Percentiles rank a stretch among this genome's conserved stretches.
These are phyloP conservation scores for Azemiops feae DNA, from an alignment of 2,113 vertebrate species.

Conservation along the genomic window DNA sequence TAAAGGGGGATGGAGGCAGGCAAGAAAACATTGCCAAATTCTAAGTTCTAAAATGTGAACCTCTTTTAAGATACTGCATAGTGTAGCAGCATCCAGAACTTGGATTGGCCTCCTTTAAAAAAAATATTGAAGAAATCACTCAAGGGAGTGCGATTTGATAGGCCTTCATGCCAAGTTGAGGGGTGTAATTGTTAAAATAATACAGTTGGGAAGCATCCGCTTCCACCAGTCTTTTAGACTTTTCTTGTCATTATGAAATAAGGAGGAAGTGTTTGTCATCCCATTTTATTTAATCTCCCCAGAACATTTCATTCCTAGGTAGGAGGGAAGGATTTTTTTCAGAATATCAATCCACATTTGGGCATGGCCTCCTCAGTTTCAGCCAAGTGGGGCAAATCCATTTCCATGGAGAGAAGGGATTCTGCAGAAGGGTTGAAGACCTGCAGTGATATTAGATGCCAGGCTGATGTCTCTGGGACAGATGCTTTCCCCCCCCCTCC, in stretches of 20 bases:
- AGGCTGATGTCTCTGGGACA: background rate
- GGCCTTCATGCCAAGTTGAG: background rate
- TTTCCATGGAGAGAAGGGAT: background rate
- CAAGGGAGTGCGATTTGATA: background rate
- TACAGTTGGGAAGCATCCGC: background rate
- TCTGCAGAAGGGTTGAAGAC: background rate
- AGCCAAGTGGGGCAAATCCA: background rate
- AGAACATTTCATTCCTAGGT: background rate
- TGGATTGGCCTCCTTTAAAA: background rate
- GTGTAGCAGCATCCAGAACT: constrained; percentile 2
- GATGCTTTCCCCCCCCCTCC: background rate
- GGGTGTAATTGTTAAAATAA: background rate
- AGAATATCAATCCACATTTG: background rate
- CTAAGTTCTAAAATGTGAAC: background rate
- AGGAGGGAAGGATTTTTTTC: background rate
- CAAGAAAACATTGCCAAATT: background rate
- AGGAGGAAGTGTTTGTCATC: background rate
- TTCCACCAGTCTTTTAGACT: background rate
- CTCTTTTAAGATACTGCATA: constrained; percentile 4
- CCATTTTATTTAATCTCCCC: background rate
- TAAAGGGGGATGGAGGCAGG: background rate
- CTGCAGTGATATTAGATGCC: background rate
- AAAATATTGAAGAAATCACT: background rate
- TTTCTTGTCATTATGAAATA: background rate
- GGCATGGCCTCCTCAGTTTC: background rate